phyloP scores from a whole-genome alignment of 2,888 invertebrate genomes.

The Anthrax anthrax region DNA sequence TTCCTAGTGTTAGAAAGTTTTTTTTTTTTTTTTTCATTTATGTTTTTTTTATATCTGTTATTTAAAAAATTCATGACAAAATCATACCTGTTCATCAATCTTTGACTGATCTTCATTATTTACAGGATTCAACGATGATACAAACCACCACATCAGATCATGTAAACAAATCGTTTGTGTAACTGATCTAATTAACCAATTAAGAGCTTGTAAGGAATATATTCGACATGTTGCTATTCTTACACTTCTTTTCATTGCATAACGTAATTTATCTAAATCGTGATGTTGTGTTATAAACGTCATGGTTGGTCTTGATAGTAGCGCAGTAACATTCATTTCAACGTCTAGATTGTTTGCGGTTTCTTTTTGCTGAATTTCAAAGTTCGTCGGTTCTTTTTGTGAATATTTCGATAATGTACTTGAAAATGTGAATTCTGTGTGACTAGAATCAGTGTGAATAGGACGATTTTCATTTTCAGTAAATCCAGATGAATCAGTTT shows the following conservation, averaged over 20 bases:
- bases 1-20: constrained; percentile 32
- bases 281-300: constrained; percentile 74
- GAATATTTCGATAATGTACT: neutral
- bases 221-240: constrained; percentile 67
- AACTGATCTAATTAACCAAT: constrained; percentile 86
- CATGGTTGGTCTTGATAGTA: constrained; percentile 58
- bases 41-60: neutral
- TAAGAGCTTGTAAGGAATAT: constrained; percentile 83
- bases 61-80: neutral
- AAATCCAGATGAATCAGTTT: neutral
- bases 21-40: too few species aligned
- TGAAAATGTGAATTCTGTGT: constrained; percentile 7
- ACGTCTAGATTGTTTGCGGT: constrained; percentile 13
- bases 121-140: constrained; percentile 57
- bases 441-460: constrained; percentile 5
- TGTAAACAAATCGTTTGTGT: constrained; percentile 85
- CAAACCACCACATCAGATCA: constrained; percentile 95
- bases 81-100: constrained; percentile 28
- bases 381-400: neutral
- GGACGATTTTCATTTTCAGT: neutral
- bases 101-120: constrained; percentile 34
- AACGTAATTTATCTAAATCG: constrained; percentile 66
- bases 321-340: constrained; percentile 19
- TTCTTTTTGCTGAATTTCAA: constrained; percentile 8
- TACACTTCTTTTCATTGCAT: constrained; percentile 79